Conservation (phyloP, 23 tunicate genomes). For the Ciona savignyi region DNA sequence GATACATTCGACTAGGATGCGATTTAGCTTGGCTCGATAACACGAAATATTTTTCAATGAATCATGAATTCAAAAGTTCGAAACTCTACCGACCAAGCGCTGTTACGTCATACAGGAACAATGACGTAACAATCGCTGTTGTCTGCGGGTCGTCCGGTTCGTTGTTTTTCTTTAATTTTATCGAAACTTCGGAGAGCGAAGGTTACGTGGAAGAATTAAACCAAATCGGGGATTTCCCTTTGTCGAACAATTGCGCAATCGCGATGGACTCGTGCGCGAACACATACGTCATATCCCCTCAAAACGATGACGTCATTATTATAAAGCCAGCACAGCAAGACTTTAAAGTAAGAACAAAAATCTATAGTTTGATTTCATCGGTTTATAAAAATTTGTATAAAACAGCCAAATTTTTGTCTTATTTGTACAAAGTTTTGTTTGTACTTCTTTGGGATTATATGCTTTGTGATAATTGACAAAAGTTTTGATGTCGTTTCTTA, state of each 20-base stretch:
- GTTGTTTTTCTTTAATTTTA: no score
- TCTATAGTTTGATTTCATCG: no score
- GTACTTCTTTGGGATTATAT: no score
- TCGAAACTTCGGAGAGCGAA: background rate
- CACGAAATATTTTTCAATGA: background rate
- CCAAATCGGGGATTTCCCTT: background rate
- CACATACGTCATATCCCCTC: background rate
- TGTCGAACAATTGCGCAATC: background rate
- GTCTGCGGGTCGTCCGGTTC: background rate
- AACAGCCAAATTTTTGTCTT: no score
- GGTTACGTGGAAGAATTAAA: background rate
- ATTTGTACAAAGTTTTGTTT: no score
- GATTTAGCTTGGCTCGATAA: background rate
- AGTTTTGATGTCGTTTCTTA: no score
- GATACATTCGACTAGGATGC: background rate
- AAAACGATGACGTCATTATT: background rate
- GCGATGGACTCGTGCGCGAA: background rate
- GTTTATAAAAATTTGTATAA: no score
- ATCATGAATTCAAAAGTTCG: background rate
- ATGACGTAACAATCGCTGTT: background rate
- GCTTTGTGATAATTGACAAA: no score
- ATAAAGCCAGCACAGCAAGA: background rate
- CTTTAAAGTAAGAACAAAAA: background rate
- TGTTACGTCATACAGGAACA: background rate
- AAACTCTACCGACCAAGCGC: background rate